Evolutionary conservation across 2,113 vertebrate genomes (phyloP).

Genomic region (Himantopus leucocephalus): DNA sequence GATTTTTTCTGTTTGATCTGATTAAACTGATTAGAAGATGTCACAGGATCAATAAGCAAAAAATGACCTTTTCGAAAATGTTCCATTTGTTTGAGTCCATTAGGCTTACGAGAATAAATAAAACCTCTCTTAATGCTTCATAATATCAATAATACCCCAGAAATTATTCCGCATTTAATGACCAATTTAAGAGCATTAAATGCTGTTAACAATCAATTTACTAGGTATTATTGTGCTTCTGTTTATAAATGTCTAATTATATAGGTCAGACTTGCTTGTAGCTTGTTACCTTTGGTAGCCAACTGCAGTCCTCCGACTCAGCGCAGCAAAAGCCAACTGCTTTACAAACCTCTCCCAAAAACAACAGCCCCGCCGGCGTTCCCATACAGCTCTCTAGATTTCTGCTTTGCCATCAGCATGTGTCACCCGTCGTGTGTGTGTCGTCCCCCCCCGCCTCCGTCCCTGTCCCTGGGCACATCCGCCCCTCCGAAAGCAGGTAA

Average conservation of each 20-base stretch:
- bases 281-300: conserved; percentile 34
- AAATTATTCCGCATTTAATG: conserved; percentile 65
- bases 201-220: conserved; percentile 73
- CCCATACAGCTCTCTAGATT: neutral
- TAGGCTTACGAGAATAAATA: conserved; percentile 69
- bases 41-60: conserved; percentile 30
- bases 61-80: conserved; percentile 58
- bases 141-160: conserved; percentile 63
- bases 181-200: conserved; percentile 70
- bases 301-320: conserved; percentile 21
- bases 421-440: too few relatives aligned
- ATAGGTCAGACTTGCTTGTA: conserved; percentile 48
- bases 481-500: conserved; percentile 30
- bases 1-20: conserved; percentile 10
- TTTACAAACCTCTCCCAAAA: neutral
- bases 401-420: neutral
- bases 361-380: neutral
- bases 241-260: conserved; percentile 71
- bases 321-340: neutral
- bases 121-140: conserved; percentile 64
- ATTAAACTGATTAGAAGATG: conserved; percentile 33
- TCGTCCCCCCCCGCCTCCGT: rapidly evolving
- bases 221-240: conserved; percentile 49
- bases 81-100: conserved; percentile 60
- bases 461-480: rapidly evolving